Percentiles rank a stretch among this genome's conserved stretches.
phyloP scores from a whole-genome alignment of 1,140 invertebrate genomes.

The Xylocopa sonorina region DNA sequence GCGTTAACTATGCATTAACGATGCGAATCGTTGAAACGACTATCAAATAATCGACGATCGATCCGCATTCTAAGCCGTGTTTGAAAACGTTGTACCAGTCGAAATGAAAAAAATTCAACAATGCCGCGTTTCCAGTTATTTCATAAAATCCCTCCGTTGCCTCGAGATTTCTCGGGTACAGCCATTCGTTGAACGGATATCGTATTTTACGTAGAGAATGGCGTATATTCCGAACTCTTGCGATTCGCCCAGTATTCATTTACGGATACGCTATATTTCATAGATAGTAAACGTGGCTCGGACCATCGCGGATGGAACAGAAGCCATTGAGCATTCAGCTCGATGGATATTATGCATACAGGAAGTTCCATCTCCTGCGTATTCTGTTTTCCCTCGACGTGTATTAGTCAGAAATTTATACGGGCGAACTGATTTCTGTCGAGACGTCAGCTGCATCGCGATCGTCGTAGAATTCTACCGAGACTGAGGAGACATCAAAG shows the following conservation, averaged over 20 bases:
- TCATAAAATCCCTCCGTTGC: not conserved
- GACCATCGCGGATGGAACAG: not conserved
- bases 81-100: no score
- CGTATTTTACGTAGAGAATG: not conserved
- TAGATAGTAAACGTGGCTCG: not conserved
- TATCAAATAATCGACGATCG: no score
- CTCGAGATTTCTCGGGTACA: not conserved
- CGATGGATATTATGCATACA: slow-evolving; percentile 27
- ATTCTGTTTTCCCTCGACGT: slow-evolving; percentile 35
- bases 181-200: not conserved
- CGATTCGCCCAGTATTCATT: no score
- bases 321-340: not conserved
- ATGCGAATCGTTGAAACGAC: no score
- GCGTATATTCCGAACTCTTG: not conserved
- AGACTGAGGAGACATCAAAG: no score
- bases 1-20: no score
- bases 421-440: slow-evolving; percentile 7
- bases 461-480: no score
- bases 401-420: slow-evolving; percentile 38
- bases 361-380: slow-evolving; percentile 38
- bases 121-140: no score
- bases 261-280: not conserved
- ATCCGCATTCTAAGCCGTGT: no score
- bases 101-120: no score
- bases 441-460: not conserved